Base-by-base conservation (phyloP, 2,888 invertebrate genomes). In the Coecobrya sp. region DNA sequence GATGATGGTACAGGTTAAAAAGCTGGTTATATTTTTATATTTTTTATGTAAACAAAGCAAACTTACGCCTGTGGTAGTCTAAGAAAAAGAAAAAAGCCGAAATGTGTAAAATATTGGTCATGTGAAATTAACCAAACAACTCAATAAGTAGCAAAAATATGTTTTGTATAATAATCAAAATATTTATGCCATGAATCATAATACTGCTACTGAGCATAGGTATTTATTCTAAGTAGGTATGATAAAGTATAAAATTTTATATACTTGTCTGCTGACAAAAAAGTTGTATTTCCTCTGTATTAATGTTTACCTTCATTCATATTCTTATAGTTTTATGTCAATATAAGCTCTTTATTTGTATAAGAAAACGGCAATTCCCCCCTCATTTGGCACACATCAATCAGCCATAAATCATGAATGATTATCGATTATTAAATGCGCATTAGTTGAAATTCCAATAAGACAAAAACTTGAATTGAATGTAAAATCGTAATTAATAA, bases 371-470 rank as follows among this genome's bases (percentile, higher is more conserved):
- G 36, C 70, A 73, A 19, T 42, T 73, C 16, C 30, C 11, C 19
- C 19, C 42, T 19, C 16, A 30, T 19, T 88, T 88, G 87, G 87
- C 79, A 88, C 62, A 16, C 65, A 79, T 88, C 79, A 79, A 88
- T 88, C 87, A 88, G 79, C 16, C 65, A 88, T 88, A 79, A 88
- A 88, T 88, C 87, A 88, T 79, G 10, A 65, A 65, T 79, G 19
- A 76, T 86, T n/a, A 73, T 52, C 36, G 52, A 70, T 49, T 59
- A 82, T 19, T 59, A 36, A 52, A 30, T 59, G 19, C 16, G 8
- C 55, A 8, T 82, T 22, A 30, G 59, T 59, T 82, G 59, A 82
- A 82, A 82, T 59, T 73, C 45, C 76, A 76, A 76, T 76, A 5
- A 22, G 16, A 73, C 19, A 49, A 76, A 76, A 49, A 49, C 76